These are phyloP conservation scores for Varanus salvator DNA, from an alignment of 2,113 vertebrate genomes.

Conservation along the genomic window DNA sequence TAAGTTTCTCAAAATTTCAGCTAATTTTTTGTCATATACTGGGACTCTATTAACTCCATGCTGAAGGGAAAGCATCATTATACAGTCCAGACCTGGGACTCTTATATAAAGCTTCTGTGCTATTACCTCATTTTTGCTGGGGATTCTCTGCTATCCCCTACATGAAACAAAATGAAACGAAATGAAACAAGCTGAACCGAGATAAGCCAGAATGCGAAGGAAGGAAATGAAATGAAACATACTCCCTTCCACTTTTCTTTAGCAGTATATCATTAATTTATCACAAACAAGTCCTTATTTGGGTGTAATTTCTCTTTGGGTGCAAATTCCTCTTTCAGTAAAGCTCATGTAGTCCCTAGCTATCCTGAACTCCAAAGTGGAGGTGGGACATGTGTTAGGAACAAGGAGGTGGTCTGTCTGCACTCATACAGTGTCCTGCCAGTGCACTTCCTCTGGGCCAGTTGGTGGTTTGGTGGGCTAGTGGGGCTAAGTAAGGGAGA, in stretches of 20 bases:
- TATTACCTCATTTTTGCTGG: background rate
- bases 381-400: too few species aligned
- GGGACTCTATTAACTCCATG: background rate
- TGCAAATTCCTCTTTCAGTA: background rate
- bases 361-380: too few species aligned
- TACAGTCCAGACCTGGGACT: background rate
- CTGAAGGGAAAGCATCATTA: background rate
- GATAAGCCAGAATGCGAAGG: too few species aligned
- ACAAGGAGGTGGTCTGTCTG: too few species aligned
- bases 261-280: background rate
- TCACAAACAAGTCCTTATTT: too few species aligned
- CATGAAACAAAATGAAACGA: too few species aligned
- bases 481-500: too few species aligned
- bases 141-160: background rate
- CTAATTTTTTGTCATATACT: background rate
- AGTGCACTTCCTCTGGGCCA: too few species aligned
- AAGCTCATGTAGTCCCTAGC: background rate
- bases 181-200: too few species aligned
- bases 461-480: too few species aligned
- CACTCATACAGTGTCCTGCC: too few species aligned
- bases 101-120: background rate
- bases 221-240: too few species aligned
- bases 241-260: background rate
- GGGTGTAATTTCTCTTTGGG: background rate
- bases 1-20: background rate